Evolutionary conservation across 2,113 vertebrate species (phyloP), one percentile per base, ranked within the genome.

Genomic region (Archocentrus centrarchus): DNA sequence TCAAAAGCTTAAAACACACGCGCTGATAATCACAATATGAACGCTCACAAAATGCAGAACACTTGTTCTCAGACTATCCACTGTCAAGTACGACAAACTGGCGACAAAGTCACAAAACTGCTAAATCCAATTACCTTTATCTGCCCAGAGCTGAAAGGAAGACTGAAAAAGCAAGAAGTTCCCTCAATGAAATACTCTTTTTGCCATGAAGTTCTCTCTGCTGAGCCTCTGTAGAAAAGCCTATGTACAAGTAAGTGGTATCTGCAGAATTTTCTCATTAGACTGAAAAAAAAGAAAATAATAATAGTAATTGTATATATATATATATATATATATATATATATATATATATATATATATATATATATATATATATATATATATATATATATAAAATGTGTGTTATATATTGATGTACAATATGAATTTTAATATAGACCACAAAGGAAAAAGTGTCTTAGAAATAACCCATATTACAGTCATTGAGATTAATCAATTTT

Each of bases 71-170:
- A 44, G 39, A 63, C 41, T 58, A 70, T 77, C 64, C 50, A 73
- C 81, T 86, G 86, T 90, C 63, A 82, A 76, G 80, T 80, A 80
- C 57, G 41, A 82, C 32, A 81, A 89, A 84, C 79, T 59, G 90
- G 88, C 88, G 89, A 91, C 84, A 91, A 92, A 89, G 89, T 93
- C 88, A 88, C 41, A 91, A 87, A 92, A 89, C 86, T 80, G 64
- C 82, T 75, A 91, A 93, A 93, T 93, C 88, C 82, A 93, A 91
- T 94, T 24, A 79, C 64, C 17, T 79, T 85, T 85, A 90, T 92
- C 86, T 84, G 70, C 80, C 50, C 13, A 59, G 30, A n/a, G 7
- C 27, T 66, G 59, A 76, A 20, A 8, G n/a, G 37, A 20, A 57
- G 58, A 88, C 81, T 66, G 73, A 79, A 89, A 80, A 70, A 59